Percentiles rank a stretch among this genome's conserved stretches.
Conservation (phyloP, 2,113 vertebrate genomes). For the Thryonomys swinderianus region DNA sequence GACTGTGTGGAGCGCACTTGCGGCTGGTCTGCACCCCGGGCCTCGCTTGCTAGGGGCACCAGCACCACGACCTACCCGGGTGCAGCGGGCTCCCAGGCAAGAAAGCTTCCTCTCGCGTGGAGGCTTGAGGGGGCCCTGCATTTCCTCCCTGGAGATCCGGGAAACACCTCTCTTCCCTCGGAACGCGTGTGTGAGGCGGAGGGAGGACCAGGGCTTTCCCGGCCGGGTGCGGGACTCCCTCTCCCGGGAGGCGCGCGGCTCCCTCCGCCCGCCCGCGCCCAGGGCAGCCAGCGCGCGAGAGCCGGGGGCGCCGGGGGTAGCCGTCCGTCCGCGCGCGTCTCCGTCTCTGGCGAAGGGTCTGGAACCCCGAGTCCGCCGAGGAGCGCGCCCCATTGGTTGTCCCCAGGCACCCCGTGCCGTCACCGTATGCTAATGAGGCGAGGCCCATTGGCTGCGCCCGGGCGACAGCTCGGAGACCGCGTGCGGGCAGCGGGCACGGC, state of each 20-base stretch:
- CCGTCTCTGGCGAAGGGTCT: background rate
- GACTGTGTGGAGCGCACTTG: accelerated
- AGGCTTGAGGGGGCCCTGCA: background rate
- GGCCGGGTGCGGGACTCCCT: slow-evolving; percentile 67
- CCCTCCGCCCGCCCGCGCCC: background rate
- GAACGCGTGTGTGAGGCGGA: background rate
- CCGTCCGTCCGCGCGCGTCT: background rate
- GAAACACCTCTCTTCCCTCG: slow-evolving; percentile 38
- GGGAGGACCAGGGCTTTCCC: background rate
- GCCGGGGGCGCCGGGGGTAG: no score
- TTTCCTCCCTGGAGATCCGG: background rate
- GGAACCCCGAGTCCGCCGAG: background rate
- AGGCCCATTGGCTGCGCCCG: slow-evolving; percentile 70
- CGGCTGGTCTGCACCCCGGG: background rate
- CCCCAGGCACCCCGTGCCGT: slow-evolving; percentile 56
- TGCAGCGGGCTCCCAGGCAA: background rate
- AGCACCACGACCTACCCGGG: background rate
- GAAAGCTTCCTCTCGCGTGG: background rate
- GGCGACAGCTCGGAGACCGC: slow-evolving; percentile 25
- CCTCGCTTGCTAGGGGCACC: background rate
- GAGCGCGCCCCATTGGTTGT: slow-evolving; percentile 48
- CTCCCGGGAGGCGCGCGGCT: background rate
- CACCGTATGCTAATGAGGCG: slow-evolving; percentile 71
- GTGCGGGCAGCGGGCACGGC: background rate
- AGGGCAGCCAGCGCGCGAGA: background rate